Evolutionary conservation across 2,888 invertebrate species (phyloP), one percentile per base, ranked within the genome.

Genomic region (Lasioglossum vierecki): DNA sequence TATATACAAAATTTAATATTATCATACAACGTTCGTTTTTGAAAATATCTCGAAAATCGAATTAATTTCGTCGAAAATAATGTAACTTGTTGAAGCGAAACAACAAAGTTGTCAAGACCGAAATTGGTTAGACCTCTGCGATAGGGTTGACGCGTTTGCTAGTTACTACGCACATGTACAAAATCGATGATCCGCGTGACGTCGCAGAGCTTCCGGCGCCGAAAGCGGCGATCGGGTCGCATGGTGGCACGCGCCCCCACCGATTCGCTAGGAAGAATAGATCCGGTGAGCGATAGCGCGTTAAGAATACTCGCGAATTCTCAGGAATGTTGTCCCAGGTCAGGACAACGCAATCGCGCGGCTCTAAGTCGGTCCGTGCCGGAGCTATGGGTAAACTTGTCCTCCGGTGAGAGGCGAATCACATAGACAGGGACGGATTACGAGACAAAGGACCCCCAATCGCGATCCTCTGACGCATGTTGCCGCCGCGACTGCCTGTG

Each of bases 251-350:
- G 60, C 66, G 35, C 8, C 35, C 66, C 66, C 30, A 66, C 60
- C 60, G 13, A 26, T 26, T 6, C 0, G 18, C 15, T 18, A 68
- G 73, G 49, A 72, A 79, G 49, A 80, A 63, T 76, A 35, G 49
- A 78, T 70, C 44, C 22, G 35, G 46, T 15, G n/a, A n/a, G n/a
- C 13, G 84, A 87, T 80, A 46, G 46, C 44, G 11, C 46, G 57
- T 70, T 66, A n/a, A 79, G 73, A 80, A 82, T 83, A 68, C 76
- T 71, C 57, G 80, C 79, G 74, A 89, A 85, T 89, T 84, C 76
- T 44, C 66, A 66, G 70, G 85, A 87, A 90, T 80, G 84, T 90
- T 91, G 85, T 83, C 90, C 71, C 68, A 90, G 91, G 89, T 92
- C 89, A 77, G 75, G 87, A 46, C 35, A 30, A 39, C 22, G 68